Evolutionary conservation across 2,888 invertebrate genomes (phyloP).

Genomic region (Ganaspis brasiliensis): DNA sequence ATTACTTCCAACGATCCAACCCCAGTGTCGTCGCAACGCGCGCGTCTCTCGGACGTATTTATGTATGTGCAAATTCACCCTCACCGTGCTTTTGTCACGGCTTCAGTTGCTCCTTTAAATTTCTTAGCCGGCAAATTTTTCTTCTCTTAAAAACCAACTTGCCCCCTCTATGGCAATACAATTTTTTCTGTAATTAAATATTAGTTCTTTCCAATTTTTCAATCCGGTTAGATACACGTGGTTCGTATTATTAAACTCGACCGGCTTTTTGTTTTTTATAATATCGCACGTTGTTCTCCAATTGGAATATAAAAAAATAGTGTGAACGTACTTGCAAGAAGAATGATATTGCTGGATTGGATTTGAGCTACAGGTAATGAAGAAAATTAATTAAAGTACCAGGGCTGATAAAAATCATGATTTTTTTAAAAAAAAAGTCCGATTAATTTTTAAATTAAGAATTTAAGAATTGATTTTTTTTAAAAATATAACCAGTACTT

Average conservation of each 20-base stretch:
- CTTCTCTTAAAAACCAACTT: not conserved
- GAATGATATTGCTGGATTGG: not conserved
- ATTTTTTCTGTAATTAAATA: not conserved
- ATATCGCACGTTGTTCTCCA: not conserved
- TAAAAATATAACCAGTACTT: too few species aligned
- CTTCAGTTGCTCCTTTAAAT: slow-evolving; percentile 22
- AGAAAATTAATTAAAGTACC: not conserved
- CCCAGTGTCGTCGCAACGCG: slow-evolving; percentile 42
- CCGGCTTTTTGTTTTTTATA: not conserved
- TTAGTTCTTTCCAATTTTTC: not conserved
- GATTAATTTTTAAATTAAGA: too few species aligned
- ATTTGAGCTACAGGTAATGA: slow-evolving; percentile 34
- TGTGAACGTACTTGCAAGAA: not conserved
- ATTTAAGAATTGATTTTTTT: too few species aligned
- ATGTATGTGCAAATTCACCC: slow-evolving; percentile 36
- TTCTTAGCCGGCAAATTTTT: not conserved
- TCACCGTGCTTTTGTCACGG: slow-evolving; percentile 16
- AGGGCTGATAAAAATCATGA: too few species aligned
- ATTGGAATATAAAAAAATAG: slow-evolving; percentile 35
- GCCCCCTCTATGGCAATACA: not conserved
- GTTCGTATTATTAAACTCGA: not conserved
- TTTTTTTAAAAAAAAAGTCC: too few species aligned
- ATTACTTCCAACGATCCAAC: slow-evolving; percentile 43
- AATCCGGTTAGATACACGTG: not conserved
- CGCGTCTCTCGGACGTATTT: slow-evolving; percentile 39